Conservation (phyloP, 2,888 invertebrate genomes). For the Pristionchus japonicus region DNA sequence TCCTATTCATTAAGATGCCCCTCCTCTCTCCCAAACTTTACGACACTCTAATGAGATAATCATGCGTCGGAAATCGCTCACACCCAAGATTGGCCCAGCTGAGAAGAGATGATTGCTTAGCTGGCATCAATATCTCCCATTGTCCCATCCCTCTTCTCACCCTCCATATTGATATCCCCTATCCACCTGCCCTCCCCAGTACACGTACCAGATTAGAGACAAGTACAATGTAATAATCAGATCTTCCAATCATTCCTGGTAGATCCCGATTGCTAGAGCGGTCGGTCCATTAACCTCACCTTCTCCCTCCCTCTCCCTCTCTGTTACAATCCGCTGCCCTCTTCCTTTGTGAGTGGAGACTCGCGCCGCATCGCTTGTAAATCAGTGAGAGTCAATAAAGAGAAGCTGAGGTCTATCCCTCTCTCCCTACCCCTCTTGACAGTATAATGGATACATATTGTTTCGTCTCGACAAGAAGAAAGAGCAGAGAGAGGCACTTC, state of each 20-base stretch:
- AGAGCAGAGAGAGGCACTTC: conserved; percentile 1
- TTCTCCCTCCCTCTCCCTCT: neutral
- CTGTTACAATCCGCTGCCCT: conserved; percentile 35
- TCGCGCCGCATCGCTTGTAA: conserved; percentile 38
- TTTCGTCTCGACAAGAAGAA: neutral
- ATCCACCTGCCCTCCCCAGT: conserved; percentile 9
- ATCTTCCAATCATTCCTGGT: neutral
- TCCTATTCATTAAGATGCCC: conserved; percentile 32
- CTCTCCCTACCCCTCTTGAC: conserved; percentile 42
- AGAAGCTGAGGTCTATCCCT: conserved; percentile 20
- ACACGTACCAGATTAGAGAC: neutral
- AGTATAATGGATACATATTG: conserved; percentile 46
- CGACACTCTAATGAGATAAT: conserved; percentile 48
- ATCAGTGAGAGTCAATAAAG: conserved; percentile 49
- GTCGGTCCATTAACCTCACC: conserved; percentile 28
- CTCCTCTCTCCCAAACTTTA: conserved; percentile 39
- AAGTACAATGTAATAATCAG: neutral
- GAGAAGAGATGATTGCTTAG: conserved; percentile 26
- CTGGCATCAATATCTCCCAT: conserved; percentile 35
- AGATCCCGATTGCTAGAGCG: neutral
- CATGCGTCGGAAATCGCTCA: conserved; percentile 41
- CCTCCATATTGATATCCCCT: neutral
- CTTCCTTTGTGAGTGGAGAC: conserved; percentile 38
- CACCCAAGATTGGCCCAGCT: neutral
- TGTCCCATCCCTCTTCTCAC: neutral